Conservation (phyloP, 2,797 vertebrate species). For the Aeoliscus strigatus region DNA sequence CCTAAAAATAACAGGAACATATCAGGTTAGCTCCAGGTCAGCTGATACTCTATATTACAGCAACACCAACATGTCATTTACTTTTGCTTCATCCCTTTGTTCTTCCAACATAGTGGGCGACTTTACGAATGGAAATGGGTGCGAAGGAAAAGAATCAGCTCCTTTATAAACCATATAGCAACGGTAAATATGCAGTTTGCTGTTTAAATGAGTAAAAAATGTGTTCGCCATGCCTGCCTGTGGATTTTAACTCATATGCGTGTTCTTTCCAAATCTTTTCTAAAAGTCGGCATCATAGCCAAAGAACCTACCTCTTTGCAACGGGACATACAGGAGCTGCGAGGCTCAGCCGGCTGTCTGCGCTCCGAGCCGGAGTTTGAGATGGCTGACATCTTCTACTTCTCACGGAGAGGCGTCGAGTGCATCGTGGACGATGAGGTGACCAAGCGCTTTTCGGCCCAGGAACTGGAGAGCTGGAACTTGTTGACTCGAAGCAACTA, state of each 20-base stretch:
- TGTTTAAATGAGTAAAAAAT: background rate
- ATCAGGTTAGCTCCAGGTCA: too few relatives aligned
- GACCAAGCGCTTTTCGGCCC: constrained; percentile 88
- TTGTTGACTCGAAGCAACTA: constrained; percentile 89
- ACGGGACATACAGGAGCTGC: constrained; percentile 84
- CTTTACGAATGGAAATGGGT: constrained; percentile 82
- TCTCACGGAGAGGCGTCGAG: constrained; percentile 87
- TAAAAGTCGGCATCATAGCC: constrained; percentile 81
- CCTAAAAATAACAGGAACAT: too few relatives aligned
- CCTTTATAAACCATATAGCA: constrained; percentile 82
- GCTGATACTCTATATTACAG: too few relatives aligned
- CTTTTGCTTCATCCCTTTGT: too few relatives aligned
- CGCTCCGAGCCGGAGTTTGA: constrained; percentile 76
- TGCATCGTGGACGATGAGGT: constrained; percentile 94
- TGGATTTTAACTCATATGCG: background rate
- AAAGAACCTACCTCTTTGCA: constrained; percentile 83
- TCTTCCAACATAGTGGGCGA: constrained; percentile 81
- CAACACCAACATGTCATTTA: too few relatives aligned
- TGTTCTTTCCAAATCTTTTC: background rate
- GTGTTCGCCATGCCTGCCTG: too few relatives aligned
- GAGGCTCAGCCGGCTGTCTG: constrained; percentile 68
- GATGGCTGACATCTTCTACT: constrained; percentile 88
- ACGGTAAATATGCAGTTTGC: constrained; percentile 69
- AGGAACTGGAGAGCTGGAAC: constrained; percentile 93
- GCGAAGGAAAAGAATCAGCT: constrained; percentile 88